Conservation (phyloP, 2,113 vertebrate genomes). For the Grammomys surdaster region DNA sequence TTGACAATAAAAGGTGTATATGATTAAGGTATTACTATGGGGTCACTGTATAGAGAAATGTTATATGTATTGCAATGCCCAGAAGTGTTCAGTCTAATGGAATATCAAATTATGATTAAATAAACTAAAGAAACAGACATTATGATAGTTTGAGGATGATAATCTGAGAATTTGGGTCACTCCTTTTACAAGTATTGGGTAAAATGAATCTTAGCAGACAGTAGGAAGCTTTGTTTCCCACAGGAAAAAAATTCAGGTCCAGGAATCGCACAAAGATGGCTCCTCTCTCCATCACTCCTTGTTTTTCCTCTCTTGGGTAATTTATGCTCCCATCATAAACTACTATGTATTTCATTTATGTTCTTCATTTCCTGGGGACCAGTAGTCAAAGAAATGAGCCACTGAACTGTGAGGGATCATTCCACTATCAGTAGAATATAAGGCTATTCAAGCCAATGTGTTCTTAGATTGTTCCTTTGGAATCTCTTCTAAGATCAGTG, state of each 20-base stretch:
- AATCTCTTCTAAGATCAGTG: not conserved
- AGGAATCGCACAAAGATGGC: not conserved
- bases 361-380: not conserved
- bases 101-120: not conserved
- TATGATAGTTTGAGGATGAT: not conserved
- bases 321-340: not conserved
- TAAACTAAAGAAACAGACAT: not conserved
- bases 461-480: not conserved
- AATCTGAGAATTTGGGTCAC: not conserved
- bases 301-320: not conserved
- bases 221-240: not conserved
- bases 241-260: not conserved
- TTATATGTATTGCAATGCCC: not conserved
- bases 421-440: not conserved
- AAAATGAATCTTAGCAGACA: not conserved
- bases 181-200: not conserved
- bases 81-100: not conserved
- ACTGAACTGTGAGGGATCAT: not conserved
- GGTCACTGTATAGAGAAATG: not conserved
- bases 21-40: not conserved
- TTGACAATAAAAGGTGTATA: conserved; percentile 20
- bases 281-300: not conserved
- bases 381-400: not conserved
- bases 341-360: not conserved
- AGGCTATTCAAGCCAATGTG: not conserved